Evolutionary conservation across 2,888 invertebrate species (phyloP), one percentile per base, ranked within the genome.

Genomic region (Nudaria mundana): DNA sequence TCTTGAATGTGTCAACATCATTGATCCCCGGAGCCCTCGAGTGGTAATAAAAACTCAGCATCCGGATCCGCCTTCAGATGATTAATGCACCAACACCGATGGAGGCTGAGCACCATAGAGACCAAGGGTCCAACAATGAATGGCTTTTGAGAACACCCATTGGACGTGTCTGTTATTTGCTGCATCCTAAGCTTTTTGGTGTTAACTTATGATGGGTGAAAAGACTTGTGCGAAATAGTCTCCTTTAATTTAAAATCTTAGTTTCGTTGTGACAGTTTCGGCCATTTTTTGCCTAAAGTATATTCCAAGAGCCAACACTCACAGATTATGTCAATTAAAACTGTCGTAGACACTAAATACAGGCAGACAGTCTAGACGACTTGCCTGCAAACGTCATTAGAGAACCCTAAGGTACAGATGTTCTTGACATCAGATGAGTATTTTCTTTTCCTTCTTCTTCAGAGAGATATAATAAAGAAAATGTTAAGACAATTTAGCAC

Each of bases 71-170:
- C 60, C 42, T 43, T 38, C 34, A 38, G 40, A 63, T 62, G 61
- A 62, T 62, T 59, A 62, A 62, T 62, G 63, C 52, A 60, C 52
- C 51, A 55, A 51, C 60, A 52, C 63, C 63, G 56, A 49, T 51
- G 26, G 34, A 37, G 33, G 37, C 33, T 22, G n/a, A 40, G 52
- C 44, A 55, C 59, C 52, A 44, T 50, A 40, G 42, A 56, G 49
- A 51, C 59, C 48, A 40, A 51, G 56, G 61, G 43, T 18, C 43
- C 41, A 25, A 61, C 61, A 57, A 61, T 57, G 43, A 50, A 61
- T 55, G 51, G 60, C 52, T 55, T 48, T 45, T 32, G 37, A 30
- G 37, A 34, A 55, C 52, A 55, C 41, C 47, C 56, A 40, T 32
- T 47, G n/a, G n/a, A n/a, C n/a, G 5, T 49, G 55, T 49, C 55